Evolutionary conservation across 1,140 invertebrate genomes (phyloP), one percentile per base, ranked within the genome.

Genomic region (Galleria mellonella): DNA sequence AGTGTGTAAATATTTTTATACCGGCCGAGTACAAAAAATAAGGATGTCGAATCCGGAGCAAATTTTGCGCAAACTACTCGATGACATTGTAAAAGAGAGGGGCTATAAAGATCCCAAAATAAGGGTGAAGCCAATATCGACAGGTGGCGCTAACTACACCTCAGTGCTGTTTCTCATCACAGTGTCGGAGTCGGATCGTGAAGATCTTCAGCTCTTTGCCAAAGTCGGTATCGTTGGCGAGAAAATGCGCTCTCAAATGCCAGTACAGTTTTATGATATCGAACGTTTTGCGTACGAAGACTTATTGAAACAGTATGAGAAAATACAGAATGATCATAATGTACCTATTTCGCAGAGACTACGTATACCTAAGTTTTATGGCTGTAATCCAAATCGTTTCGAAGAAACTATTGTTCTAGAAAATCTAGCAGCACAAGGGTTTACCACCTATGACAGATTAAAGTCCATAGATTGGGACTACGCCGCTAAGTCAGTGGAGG

Each of bases 121-220:
- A 3, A 33, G 32, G 1, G 13, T 60, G 0, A 51, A 62, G 17
- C 45, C 42, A 1, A 49, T 55, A 39, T 47, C 62, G 10, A 55
- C 38, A n/a, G 62, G 42, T 0, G 72, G 72, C 2, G 70, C 63
- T 0, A 74, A 72, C 23, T 72, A 58, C 32, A 64, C 68, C 2
- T 64, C 68, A 5, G 33, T 38, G 7, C 23, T 76, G 2, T 73
- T 48, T 29, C 23, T 37, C 4, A 55, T 58, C 0, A 67, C 52
- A 1, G 39, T 70, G 5, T 41, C 49, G 0, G 45, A 45, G 10
- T 17, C 49, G 6, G 14, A 13, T 6, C 12, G 13, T 14, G 13
- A 35, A 35, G 32, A 35, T 14, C 14, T 35, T 9, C 1, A 35
- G 9, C 14, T 35, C 9, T 35, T 35, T 35, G 32, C 32, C 12